Base-by-base conservation (phyloP, 2,888 invertebrate species). In the Lathronympha strigana region DNA sequence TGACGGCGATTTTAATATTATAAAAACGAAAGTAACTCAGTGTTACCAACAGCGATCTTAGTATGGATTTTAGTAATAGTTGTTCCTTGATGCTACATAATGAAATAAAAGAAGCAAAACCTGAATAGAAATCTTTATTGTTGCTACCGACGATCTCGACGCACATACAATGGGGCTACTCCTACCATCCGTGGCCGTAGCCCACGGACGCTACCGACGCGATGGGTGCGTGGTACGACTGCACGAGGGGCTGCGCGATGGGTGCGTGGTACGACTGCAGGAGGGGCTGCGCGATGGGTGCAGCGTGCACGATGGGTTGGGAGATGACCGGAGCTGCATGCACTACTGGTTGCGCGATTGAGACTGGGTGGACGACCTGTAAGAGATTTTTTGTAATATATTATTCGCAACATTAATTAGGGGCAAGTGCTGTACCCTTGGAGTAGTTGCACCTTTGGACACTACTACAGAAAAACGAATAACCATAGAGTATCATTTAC, bases 131-230 rank as follows among this genome's bases (percentile, higher is more conserved):
- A 73, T 73, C 63, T 76, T 88, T 85, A 86, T 87, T 84, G 80
- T 81, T 77, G 78, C 69, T 70, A 79, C 83, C 83, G 85, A 87
- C 80, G 86, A 89, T 84, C 86, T 88, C 79, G 86, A 88, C 87
- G 83, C 83, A 80, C 80, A 79, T 71, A 75, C 66, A 75, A 70
- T 78, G 81, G 77, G 76, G 79, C 82, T 77, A 79, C 58, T 17
- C 60, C 21, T 83, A 91, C 90, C 90, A 90, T n/a, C 88, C 87
- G 67, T 90, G 89, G 40, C 86, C 87, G 66, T 78, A 80, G 5
- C 75, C 75, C 15, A 74, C 69, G 21, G 70, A 72, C 19, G 68
- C 61, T 23, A 67, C 47, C 17, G 61, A n/a, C n/a, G n/a, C n/a
- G n/a, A n/a, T 66, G 8, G 63, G 51, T 28, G 63, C 33, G 38